Evolutionary conservation across 2,888 invertebrate genomes (phyloP).

Genomic region (Drosophila tripunctata): DNA sequence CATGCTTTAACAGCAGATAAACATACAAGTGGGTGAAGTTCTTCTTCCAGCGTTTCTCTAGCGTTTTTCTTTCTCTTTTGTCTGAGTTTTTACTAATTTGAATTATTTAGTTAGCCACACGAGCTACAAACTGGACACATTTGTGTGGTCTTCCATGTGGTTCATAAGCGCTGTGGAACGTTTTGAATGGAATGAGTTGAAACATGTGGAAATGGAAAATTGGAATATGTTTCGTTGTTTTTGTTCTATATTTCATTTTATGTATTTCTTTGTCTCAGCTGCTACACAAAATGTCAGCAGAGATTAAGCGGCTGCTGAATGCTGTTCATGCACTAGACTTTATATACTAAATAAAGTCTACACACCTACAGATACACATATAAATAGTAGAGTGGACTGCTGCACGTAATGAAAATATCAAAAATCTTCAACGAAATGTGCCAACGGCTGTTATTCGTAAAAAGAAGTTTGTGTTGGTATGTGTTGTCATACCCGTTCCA

Average conservation of each 20-base stretch:
- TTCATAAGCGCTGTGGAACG: background rate
- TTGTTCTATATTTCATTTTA: background rate
- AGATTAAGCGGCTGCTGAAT: conserved; percentile 68
- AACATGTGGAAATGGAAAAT: conserved; percentile 9
- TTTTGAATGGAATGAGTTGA: too few relatives aligned
- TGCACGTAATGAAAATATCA: conserved; percentile 80
- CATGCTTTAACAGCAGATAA: background rate
- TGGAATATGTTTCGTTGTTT: background rate
- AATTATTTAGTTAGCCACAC: conserved; percentile 43
- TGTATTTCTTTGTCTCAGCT: conserved; percentile 19
- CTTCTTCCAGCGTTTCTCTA: background rate
- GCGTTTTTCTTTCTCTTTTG: background rate
- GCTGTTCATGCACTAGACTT: conserved; percentile 63
- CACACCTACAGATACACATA: conserved; percentile 41
- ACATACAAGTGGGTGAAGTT: background rate
- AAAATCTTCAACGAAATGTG: conserved; percentile 73
- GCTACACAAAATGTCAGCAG: conserved; percentile 70
- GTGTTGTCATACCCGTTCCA: conserved; percentile 20
- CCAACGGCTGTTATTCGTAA: conserved; percentile 44
- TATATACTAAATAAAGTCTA: conserved; percentile 40
- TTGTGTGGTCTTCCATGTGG: conserved; percentile 27
- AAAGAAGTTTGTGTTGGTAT: background rate
- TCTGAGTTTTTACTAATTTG: conserved; percentile 41
- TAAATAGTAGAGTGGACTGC: conserved; percentile 46
- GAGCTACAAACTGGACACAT: conserved; percentile 21